Evolutionary conservation across 2,888 invertebrate genomes (phyloP).

Genomic region (Cephus sareptanus): DNA sequence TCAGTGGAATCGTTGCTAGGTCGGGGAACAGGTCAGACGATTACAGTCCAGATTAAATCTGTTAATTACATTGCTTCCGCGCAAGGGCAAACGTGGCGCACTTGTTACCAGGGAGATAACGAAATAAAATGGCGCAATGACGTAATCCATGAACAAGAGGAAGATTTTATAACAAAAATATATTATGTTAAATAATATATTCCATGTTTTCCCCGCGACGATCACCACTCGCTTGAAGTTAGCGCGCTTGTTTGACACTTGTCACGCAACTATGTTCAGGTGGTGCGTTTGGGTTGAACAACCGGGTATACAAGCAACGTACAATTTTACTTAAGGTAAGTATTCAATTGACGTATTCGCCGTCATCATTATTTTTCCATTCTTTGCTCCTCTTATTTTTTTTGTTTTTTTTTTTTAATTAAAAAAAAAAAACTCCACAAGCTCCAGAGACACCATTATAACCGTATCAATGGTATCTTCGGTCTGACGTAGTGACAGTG

Average conservation of each 20-base stretch:
- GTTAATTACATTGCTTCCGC: conserved; percentile 36
- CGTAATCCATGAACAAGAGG: not conserved
- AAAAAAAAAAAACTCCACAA: too few species aligned
- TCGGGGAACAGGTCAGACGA: conserved; percentile 37
- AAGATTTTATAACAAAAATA: not conserved
- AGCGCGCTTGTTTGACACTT: too few species aligned
- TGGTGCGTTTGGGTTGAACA: too few species aligned
- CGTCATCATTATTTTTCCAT: not conserved
- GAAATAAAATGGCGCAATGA: not conserved
- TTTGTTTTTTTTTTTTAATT: not conserved
- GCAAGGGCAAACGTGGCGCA: not conserved
- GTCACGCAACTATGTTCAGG: too few species aligned
- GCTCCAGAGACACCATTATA: not conserved
- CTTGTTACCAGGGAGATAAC: not conserved
- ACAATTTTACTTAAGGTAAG: too few species aligned
- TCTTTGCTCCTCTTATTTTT: not conserved
- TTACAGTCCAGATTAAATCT: conserved; percentile 35
- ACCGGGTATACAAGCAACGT: too few species aligned
- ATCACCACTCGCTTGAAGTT: too few species aligned
- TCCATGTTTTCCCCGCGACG: too few species aligned
- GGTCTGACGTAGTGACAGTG: not conserved
- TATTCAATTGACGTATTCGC: not conserved
- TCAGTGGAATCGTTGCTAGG: conserved; percentile 52
- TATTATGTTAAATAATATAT: not conserved
- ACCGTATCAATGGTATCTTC: not conserved